Conservation (phyloP, 2,113 vertebrate genomes). For the Sturnira hondurensis region DNA sequence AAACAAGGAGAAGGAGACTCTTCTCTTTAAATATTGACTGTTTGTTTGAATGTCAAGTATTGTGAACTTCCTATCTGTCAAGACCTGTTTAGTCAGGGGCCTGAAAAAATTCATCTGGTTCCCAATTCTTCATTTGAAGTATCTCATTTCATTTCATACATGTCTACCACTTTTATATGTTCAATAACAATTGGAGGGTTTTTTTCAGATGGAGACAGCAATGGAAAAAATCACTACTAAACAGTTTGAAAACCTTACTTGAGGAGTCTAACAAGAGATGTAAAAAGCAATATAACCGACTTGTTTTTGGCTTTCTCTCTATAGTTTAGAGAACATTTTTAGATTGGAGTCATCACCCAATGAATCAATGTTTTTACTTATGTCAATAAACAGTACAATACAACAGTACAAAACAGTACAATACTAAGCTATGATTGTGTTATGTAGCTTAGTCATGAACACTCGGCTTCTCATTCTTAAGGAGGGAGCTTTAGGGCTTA, state of each 20-base stretch:
- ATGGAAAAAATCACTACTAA: not conserved
- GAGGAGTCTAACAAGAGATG: not conserved
- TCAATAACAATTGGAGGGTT: not conserved
- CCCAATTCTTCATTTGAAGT: slow-evolving; percentile 24
- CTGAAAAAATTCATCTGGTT: slow-evolving; percentile 26
- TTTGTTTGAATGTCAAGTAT: slow-evolving; percentile 71
- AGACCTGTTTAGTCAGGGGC: slow-evolving; percentile 55
- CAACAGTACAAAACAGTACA: not conserved
- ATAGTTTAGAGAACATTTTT: not conserved
- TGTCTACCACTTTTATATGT: not conserved
- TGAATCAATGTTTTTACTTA: not conserved
- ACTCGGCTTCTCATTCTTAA: not conserved
- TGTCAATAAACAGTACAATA: not conserved
- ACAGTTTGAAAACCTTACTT: not conserved
- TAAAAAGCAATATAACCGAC: not conserved
- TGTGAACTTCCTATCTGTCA: slow-evolving; percentile 61
- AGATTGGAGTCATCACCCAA: not conserved
- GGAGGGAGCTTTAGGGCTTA: not conserved
- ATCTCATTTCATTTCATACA: not conserved
- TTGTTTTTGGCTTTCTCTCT: not conserved
- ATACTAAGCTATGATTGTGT: not conserved
- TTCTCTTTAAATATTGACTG: slow-evolving; percentile 72
- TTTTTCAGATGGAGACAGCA: not conserved
- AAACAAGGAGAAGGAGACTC: slow-evolving; percentile 42
- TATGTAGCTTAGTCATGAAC: not conserved